A percentile compares a stretch with the other conserved stretches of the same genome.
Evolutionary conservation across 53 echinoderm and acorn worm species (phyloP).

Genomic region (Antedon mediterranea): DNA sequence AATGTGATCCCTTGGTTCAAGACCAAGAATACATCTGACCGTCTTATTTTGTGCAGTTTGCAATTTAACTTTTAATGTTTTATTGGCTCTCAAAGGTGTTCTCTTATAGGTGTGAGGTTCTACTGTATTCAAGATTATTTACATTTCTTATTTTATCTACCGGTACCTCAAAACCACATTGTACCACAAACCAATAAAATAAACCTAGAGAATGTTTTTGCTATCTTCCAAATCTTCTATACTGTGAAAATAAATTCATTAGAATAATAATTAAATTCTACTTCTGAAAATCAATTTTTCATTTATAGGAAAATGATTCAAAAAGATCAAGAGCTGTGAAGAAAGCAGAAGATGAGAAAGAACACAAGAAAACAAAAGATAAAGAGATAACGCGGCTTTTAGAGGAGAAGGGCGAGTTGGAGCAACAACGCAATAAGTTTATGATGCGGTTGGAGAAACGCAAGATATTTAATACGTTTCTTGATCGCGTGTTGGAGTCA

Average conservation of each 20-base stretch:
- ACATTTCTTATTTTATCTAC: too few species aligned
- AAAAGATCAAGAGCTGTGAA: slow-evolving; percentile 89
- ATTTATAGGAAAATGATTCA: slow-evolving; percentile 83
- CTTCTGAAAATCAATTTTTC: not conserved
- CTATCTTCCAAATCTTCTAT: not conserved
- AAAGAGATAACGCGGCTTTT: slow-evolving; percentile 69
- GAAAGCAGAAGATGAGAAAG: slow-evolving; percentile 80
- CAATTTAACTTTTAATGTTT: too few species aligned
- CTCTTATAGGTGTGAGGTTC: too few species aligned
- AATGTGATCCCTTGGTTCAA: too few species aligned
- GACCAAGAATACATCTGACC: too few species aligned
- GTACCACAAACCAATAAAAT: not conserved
- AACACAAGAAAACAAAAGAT: slow-evolving; percentile 60
- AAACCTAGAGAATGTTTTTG: not conserved
- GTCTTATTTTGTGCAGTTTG: too few species aligned
- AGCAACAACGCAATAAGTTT: slow-evolving; percentile 50
- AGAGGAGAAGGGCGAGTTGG: slow-evolving; percentile 52
- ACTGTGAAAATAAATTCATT: too few species aligned
- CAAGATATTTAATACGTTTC: slow-evolving; percentile 62
- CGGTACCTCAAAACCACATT: too few species aligned
- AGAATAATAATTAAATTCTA: too few species aligned
- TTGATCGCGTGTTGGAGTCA: slow-evolving; percentile 67
- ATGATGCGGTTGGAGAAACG: slow-evolving; percentile 59
- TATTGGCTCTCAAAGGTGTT: too few species aligned
- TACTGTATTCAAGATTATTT: too few species aligned